Evolutionary conservation across 2,113 vertebrate species (phyloP).

Genomic region (Empidonax traillii): DNA sequence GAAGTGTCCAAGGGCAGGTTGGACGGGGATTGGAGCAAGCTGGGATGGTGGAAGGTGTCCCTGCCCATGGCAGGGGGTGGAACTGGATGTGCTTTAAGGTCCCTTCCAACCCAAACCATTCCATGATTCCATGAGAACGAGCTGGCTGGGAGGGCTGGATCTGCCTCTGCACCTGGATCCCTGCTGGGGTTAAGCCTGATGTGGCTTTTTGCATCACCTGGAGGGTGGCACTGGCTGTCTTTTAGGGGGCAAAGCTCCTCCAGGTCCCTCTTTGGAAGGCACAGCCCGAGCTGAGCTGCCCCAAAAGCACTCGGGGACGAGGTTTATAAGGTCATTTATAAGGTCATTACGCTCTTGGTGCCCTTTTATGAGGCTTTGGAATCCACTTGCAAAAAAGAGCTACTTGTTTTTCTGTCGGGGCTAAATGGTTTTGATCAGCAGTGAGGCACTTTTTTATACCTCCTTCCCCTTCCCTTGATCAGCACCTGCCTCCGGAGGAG

Average conservation of each 20-base stretch:
- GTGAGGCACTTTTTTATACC: fast-evolving
- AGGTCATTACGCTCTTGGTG: background rate
- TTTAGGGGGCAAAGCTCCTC: background rate
- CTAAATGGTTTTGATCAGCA: background rate
- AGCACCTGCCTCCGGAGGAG: background rate
- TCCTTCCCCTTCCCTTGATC: background rate
- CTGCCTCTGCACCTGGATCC: background rate
- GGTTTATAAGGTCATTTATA: background rate
- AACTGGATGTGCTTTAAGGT: background rate
- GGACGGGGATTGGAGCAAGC: background rate
- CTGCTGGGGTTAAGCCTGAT: background rate
- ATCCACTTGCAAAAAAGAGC: background rate
- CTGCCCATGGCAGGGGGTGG: background rate
- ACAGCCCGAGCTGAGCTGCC: background rate
- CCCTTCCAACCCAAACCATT: background rate
- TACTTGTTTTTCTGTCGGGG: background rate
- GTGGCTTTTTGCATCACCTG: background rate
- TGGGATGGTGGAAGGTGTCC: background rate
- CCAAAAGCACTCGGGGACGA: background rate
- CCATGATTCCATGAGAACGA: background rate
- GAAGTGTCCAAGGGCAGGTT: background rate
- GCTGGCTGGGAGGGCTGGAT: background rate
- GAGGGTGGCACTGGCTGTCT: background rate
- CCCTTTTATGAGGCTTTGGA: background rate
- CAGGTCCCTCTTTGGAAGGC: fast-evolving